phyloP scores from a whole-genome alignment of 2,888 invertebrate species.

The Bembecia ichneumoniformis region DNA sequence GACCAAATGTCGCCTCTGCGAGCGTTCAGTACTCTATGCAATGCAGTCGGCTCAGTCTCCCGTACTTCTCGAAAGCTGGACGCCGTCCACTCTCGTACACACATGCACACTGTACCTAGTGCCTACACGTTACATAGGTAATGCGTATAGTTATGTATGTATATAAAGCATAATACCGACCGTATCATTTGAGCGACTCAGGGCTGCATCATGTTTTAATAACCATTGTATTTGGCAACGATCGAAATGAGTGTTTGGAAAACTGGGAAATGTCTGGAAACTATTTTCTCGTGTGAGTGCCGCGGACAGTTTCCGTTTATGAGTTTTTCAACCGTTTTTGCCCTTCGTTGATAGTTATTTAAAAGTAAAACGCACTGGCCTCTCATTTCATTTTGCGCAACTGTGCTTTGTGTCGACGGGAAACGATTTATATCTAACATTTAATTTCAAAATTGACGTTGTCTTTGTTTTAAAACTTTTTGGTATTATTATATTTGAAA shows the following conservation, averaged over 20 bases:
- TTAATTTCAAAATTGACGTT: no score
- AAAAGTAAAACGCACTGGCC: no score
- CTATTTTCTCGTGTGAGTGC: slow-evolving; percentile 28
- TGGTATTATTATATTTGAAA: no score
- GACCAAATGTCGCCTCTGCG: neutral
- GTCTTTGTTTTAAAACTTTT: no score
- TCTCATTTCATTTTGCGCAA: slow-evolving; percentile 2
- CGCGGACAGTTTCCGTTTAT: slow-evolving; percentile 26
- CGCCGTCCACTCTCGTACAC: slow-evolving; percentile 58
- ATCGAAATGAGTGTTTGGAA: slow-evolving; percentile 66
- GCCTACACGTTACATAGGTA: slow-evolving; percentile 17
- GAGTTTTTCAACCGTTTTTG: slow-evolving; percentile 14
- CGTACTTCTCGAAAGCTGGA: slow-evolving; percentile 59
- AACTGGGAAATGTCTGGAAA: slow-evolving; percentile 49
- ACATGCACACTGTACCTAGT: slow-evolving; percentile 14
- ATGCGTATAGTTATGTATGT: slow-evolving; percentile 11
- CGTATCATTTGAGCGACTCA: slow-evolving; percentile 41
- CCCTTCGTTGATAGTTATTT: no score
- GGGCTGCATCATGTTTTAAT: slow-evolving; percentile 59
- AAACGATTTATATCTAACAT: neutral
- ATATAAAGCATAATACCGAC: slow-evolving; percentile 24
- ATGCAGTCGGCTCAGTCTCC: slow-evolving; percentile 46
- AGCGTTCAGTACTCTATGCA: slow-evolving; percentile 23
- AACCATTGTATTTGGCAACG: slow-evolving; percentile 71
- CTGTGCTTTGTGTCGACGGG: neutral